Evolutionary conservation across 2,888 invertebrate species (phyloP).

Genomic region (Papilio gigon): DNA sequence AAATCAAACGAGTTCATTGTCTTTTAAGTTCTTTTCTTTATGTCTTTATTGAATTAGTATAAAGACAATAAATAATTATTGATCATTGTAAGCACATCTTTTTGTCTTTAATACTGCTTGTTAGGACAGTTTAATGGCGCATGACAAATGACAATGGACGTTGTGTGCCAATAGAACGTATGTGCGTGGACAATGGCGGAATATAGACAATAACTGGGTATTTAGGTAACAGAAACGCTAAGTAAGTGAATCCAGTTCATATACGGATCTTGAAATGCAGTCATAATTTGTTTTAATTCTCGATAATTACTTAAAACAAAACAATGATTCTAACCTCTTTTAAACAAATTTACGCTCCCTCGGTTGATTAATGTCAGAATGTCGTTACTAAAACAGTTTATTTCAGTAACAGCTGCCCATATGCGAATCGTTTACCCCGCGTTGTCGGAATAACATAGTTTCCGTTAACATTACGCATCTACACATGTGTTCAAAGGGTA

Average conservation of each 20-base stretch:
- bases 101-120: constrained; percentile 18
- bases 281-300: neutral
- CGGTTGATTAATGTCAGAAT: constrained; percentile 17
- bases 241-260: constrained; percentile 1
- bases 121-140: constrained; percentile 47
- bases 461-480: constrained; percentile 33
- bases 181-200: constrained; percentile 43
- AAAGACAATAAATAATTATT: neutral
- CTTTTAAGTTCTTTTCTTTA: neutral
- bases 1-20: neutral
- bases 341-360: constrained; percentile 41
- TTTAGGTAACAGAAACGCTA: constrained; percentile 45
- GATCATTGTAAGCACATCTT: neutral
- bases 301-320: neutral
- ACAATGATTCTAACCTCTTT: neutral
- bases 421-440: constrained; percentile 31
- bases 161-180: constrained; percentile 48
- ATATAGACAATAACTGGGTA: constrained; percentile 42
- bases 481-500: neutral
- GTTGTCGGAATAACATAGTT: constrained; percentile 31
- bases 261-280: neutral
- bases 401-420: constrained; percentile 36
- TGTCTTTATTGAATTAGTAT: neutral
- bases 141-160: constrained; percentile 55
- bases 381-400: constrained; percentile 31